Evolutionary conservation across 64 coral and sea anemone genomes (phyloP).

Genomic region (Acropora tenuis): DNA sequence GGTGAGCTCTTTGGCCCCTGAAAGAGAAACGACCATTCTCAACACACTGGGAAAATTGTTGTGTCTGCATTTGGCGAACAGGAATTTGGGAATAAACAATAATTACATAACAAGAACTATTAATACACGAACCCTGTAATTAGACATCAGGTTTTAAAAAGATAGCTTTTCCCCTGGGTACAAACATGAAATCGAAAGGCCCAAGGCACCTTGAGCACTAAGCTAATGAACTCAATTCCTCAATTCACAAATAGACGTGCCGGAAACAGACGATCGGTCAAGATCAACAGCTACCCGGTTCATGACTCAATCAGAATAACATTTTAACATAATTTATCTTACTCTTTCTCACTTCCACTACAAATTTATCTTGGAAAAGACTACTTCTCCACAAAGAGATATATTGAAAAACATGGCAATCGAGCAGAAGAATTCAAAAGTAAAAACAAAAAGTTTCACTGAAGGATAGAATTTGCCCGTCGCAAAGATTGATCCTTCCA

Average conservation of each 20-base stretch:
- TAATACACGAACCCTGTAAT: neutral
- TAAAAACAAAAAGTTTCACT: neutral
- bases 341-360: neutral
- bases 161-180: too few relatives aligned
- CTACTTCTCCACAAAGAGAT: neutral
- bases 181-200: neutral
- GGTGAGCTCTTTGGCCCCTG: neutral
- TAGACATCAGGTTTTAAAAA: neutral
- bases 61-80: neutral
- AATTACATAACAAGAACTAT: neutral
- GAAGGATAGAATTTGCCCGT: neutral
- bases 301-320: conserved; percentile 5
- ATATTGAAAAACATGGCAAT: neutral
- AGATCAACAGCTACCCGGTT: neutral
- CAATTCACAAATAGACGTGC: neutral
- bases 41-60: neutral
- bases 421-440: too few relatives aligned
- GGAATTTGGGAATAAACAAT: neutral
- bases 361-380: neutral
- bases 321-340: neutral
- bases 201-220: neutral
- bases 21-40: neutral
- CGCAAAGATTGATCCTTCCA: neutral
- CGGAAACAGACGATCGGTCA: conserved; percentile 21
- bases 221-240: neutral